Evolutionary conservation across 2,797 vertebrate genomes (phyloP), one percentile per base, ranked within the genome.

Genomic region (Argentina silus): DNA sequence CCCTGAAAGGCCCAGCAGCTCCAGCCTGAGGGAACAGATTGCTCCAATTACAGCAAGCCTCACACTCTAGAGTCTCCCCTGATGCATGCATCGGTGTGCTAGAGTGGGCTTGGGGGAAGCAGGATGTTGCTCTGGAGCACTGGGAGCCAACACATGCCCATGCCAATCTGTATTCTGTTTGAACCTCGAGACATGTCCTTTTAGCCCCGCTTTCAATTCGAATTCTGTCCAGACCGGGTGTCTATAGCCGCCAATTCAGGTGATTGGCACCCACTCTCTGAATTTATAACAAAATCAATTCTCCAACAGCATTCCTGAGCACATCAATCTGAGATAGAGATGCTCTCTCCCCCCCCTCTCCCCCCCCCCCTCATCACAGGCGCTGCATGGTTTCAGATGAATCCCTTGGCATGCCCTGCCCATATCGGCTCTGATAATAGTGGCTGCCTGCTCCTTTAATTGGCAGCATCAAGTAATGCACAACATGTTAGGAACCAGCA

Each of bases 221-320:
- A 72, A 90, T 88, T 91, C 86, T 83, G 77, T 83, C 84, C 83
- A 79, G 85, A 86, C 84, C 66, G 67, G 63, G 70, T 83, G 81
- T 90, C 89, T 88, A 90, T 86, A 87, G 87, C 78, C 83, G 76
- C 88, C 84, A 84, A 84, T 84, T 73, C 81, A 88, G 85, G 88
- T 93, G 92, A 91, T 86, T 92, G 90, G 87, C 89, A 91, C 75
- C 82, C 83, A 80, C 87, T 84, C 84, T 83, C 79, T 84, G 87
- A 93, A 92, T 90, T 89, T 88, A 88, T 87, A 87, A 91, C 84
- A 87, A 90, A 94, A 93, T 93, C 90, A 91, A 91, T 92, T 91
- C 79, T 87, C 83, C 87, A 83, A 87, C 87, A 88, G 87, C 88
- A 89, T 93, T 84, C 86, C 89, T 75, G 77, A 88, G 88, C 83